Evolutionary conservation across 2,888 invertebrate species (phyloP), one percentile per base, ranked within the genome.

Genomic region (Pantelozetes paolii): DNA sequence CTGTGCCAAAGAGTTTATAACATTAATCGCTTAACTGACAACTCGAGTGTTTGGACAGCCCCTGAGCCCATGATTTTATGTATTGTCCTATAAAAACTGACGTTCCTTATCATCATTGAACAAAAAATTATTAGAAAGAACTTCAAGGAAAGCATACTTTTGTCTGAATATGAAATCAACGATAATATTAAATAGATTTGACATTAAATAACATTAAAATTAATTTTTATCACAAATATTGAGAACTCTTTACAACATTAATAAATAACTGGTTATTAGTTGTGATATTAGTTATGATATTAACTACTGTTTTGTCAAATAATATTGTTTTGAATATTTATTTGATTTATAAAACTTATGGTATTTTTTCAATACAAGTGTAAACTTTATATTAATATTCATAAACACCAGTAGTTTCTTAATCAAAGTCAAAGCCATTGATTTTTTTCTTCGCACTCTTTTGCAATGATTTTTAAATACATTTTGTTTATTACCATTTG

Each of bases 21-120:
- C 30, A 28, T 2, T 57, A 57, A 57, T 57, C 57, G 57, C 30
- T 57, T 23, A 36, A 64, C 36, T 23, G 64, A 64, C 32, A 64
- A 42, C 69, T 42, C 45, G 26, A 45, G 69, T 42, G 45, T 69
- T 42, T 69, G 45, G 69, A 69, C 69, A 42, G 42, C 69, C 69
- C 69, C n/a, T 69, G 42, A 42, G 42, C 69, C 69, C 69, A 42
- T 69, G 42, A 69, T 26, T 69, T 28, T 23, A 64, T 69, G 40
- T n/a, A 64, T 64, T 64, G 69, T 69, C 69, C 69, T 69, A 69
- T 69, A 42, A 42, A 57, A 45, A 26, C 45, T 69, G 26, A 69
- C 42, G 23, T 42, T 23, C 20, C 69, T 69, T 69, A 69, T 69
- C 45, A 69, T 28, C 15, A 36, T 36, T 5, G 5, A 36, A 36